Evolutionary conservation across 2,113 vertebrate species (phyloP).

Genomic region (Pteropus alecto): DNA sequence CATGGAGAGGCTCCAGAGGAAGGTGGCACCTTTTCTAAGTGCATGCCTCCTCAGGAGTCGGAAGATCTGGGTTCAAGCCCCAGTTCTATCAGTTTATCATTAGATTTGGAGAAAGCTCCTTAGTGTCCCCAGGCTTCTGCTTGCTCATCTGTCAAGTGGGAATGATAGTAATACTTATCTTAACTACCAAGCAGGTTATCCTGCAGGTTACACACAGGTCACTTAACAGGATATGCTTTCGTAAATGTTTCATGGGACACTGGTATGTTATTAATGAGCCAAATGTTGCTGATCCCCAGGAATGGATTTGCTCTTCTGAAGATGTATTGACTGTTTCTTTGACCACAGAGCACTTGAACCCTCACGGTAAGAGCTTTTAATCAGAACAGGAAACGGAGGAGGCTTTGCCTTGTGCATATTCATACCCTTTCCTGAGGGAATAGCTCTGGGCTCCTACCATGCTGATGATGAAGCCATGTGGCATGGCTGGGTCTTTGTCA

Average conservation of each 20-base stretch:
- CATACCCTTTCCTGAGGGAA: background rate
- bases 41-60: background rate
- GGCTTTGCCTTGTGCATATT: background rate
- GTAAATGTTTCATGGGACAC: background rate
- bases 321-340: background rate
- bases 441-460: background rate
- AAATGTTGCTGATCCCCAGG: background rate
- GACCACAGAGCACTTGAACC: background rate
- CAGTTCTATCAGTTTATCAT: background rate
- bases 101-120: background rate
- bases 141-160: background rate
- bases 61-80: background rate
- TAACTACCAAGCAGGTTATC: background rate
- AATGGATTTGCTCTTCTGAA: background rate
- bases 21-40: background rate
- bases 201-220: background rate
- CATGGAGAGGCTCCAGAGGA: background rate
- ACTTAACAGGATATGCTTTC: background rate
- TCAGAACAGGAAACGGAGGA: background rate
- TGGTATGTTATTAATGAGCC: background rate
- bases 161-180: background rate
- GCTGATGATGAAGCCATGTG: background rate
- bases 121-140: background rate
- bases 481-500: background rate
- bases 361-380: background rate